Percentiles rank a stretch among this genome's conserved stretches.
Evolutionary conservation across 2,888 invertebrate genomes (phyloP).

Genomic region (Ophion costatus): DNA sequence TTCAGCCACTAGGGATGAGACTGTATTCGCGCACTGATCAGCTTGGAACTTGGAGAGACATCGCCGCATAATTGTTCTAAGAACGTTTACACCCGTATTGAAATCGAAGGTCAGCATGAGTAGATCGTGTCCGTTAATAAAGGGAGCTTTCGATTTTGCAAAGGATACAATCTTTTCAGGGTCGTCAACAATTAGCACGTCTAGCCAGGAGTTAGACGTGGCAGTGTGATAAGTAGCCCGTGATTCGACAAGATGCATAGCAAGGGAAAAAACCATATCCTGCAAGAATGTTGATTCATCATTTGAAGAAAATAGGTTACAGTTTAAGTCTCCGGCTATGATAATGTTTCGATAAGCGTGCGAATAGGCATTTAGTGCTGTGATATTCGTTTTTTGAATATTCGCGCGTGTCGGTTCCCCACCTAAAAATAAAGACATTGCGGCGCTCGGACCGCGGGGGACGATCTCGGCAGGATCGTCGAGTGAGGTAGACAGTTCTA

Average conservation of each 20-base stretch:
- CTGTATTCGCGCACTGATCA: no score
- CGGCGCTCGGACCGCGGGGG: no score
- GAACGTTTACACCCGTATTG: no score
- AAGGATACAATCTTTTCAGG: not conserved
- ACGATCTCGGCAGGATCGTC: no score
- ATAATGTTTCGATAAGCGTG: constrained; percentile 17
- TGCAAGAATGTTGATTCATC: constrained; percentile 1
- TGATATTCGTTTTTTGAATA: no score
- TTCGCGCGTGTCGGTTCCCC: no score
- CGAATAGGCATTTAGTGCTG: no score
- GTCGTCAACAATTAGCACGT: constrained; percentile 3
- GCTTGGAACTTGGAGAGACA: no score
- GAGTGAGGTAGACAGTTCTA: no score
- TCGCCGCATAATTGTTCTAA: no score
- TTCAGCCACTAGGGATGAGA: no score
- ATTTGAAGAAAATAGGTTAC: not conserved
- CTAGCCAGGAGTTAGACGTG: constrained; percentile 7
- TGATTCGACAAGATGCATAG: not conserved
- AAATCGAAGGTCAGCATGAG: not conserved
- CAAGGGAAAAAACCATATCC: not conserved
- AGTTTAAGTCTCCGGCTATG: constrained; percentile 14
- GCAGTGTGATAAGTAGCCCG: constrained; percentile 17
- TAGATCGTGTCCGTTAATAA: not conserved
- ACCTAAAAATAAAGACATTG: no score
- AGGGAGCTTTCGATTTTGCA: not conserved